Conservation (phyloP, 2,888 invertebrate genomes). For the Resseliella maxima region DNA sequence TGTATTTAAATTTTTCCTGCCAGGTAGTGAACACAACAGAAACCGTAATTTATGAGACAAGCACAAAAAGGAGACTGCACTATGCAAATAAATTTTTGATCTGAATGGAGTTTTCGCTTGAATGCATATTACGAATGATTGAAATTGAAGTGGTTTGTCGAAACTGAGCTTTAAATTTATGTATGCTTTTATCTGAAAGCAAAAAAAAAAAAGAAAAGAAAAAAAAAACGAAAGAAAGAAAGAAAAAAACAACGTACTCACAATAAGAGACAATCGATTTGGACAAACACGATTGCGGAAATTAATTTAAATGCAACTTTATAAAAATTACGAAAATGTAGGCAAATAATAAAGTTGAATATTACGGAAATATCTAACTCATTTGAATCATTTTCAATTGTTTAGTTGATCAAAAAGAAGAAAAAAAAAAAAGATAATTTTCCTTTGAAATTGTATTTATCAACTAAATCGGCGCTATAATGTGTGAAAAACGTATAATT, state of each 20-base stretch:
- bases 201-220: no score
- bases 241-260: no score
- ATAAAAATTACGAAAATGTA: no score
- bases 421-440: background rate
- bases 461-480: no score
- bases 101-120: constrained; percentile 12
- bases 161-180: background rate
- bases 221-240: no score
- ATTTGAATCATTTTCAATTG: background rate
- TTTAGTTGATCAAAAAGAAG: background rate
- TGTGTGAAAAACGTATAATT: no score
- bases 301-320: background rate
- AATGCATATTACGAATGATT: constrained; percentile 31
- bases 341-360: no score
- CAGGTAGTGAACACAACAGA: background rate
- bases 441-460: no score
- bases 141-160: constrained; percentile 6
- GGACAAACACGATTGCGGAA: constrained; percentile 10
- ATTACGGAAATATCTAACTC: no score
- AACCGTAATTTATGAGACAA: constrained; percentile 24
- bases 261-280: background rate
- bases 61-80: background rate
- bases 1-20: background rate
- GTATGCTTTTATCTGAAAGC: background rate
- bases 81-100: constrained; percentile 1